Percentiles rank a stretch among this genome's conserved stretches.
phyloP scores from a whole-genome alignment of 2,113 vertebrate species.

The Cepphus grylle region DNA sequence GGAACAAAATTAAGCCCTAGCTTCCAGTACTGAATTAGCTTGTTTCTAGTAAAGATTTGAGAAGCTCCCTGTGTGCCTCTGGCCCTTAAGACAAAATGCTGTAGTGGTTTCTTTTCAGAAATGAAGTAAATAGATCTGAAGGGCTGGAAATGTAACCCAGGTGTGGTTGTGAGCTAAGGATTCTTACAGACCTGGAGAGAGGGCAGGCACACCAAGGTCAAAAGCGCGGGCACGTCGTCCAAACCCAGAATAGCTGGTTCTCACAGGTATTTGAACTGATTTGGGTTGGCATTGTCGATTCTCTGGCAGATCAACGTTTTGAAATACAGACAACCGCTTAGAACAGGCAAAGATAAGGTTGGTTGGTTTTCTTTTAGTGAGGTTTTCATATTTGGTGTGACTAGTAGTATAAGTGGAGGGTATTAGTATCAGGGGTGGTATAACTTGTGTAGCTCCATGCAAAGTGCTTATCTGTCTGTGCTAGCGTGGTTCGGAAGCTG shows the following conservation, averaged over 20 bases:
- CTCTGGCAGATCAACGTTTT: not conserved
- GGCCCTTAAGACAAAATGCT: not conserved
- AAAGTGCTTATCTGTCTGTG: fast-evolving
- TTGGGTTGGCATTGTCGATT: not conserved
- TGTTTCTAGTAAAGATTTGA: not conserved
- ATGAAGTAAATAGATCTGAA: not conserved
- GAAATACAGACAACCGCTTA: not conserved
- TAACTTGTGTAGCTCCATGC: not conserved
- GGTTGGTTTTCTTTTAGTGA: not conserved
- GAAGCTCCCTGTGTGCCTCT: not conserved
- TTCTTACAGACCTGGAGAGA: not conserved
- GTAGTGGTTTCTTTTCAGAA: not conserved
- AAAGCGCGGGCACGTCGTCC: fast-evolving
- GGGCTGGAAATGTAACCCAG: not conserved
- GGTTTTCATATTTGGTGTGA: not conserved
- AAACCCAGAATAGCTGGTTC: not conserved
- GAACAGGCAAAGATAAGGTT: not conserved
- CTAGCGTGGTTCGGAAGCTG: not conserved
- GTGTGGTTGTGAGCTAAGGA: not conserved
- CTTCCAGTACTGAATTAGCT: not conserved
- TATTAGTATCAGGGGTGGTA: not conserved
- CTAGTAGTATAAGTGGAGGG: not conserved
- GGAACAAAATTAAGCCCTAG: not conserved
- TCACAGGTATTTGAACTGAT: not conserved
- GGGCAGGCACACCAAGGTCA: not conserved